A percentile compares a stretch with the other conserved stretches of the same genome.
Evolutionary conservation across 2,113 vertebrate genomes (phyloP).

Genomic region (Smithornis capensis): DNA sequence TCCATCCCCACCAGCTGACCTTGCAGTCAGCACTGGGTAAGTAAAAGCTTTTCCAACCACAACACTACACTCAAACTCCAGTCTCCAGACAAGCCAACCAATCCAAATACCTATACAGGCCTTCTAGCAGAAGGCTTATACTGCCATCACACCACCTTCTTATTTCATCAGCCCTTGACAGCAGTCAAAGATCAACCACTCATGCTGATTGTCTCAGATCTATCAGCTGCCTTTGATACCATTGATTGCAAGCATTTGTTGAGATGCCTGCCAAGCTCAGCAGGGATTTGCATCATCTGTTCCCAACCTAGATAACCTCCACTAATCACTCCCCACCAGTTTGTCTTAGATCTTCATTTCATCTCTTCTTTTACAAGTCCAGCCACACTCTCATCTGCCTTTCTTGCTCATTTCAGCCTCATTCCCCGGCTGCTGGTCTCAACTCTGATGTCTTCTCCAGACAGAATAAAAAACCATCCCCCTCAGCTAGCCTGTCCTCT

Average conservation of each 20-base stretch:
- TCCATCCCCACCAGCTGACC: background rate
- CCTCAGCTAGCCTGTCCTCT: background rate
- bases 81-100: background rate
- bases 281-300: background rate
- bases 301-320: background rate
- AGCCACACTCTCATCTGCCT: background rate
- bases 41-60: background rate
- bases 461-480: rapidly evolving
- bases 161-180: background rate
- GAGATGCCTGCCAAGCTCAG: background rate
- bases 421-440: background rate
- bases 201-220: background rate
- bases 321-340: background rate
- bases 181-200: background rate
- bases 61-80: background rate
- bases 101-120: background rate
- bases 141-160: background rate
- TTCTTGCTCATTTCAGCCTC: background rate
- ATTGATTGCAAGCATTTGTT: constrained; percentile 10
- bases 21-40: background rate
- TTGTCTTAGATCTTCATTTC: background rate
- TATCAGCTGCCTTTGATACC: background rate
- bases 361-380: background rate
- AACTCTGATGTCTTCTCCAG: background rate
- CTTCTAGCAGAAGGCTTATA: background rate